Evolutionary conservation across 35 echinoderm and acorn worm species (phyloP).

Genomic region (Chiridota heheva): DNA sequence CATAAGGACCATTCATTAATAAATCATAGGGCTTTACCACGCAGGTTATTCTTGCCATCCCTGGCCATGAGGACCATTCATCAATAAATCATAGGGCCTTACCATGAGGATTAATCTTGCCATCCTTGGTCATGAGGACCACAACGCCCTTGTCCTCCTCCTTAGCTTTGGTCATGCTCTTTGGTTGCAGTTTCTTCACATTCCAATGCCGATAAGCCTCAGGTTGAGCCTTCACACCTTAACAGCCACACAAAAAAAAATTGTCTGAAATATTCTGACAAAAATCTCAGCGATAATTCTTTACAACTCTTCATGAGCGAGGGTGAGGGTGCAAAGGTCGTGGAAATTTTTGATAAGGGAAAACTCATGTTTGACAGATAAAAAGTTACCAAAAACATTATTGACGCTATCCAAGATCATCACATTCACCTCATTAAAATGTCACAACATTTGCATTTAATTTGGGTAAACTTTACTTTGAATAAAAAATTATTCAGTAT

Average conservation of each 20-base stretch:
- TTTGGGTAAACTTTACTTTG: too few relatives aligned
- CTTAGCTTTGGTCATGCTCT: slow-evolving; percentile 79
- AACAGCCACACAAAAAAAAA: neutral
- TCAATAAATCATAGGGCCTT: slow-evolving; percentile 22
- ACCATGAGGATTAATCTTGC: slow-evolving; percentile 86
- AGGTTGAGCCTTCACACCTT: slow-evolving; percentile 89
- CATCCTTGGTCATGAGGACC: slow-evolving; percentile 86
- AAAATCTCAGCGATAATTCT: neutral
- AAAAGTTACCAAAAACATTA: too few relatives aligned
- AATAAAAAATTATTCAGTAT: too few relatives aligned
- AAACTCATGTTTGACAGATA: too few relatives aligned
- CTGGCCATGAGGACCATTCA: slow-evolving; percentile 53
- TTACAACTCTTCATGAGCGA: neutral
- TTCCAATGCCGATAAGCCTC: slow-evolving; percentile 81
- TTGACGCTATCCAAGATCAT: too few relatives aligned
- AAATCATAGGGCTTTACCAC: too few relatives aligned
- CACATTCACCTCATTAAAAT: too few relatives aligned
- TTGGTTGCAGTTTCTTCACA: slow-evolving; percentile 76
- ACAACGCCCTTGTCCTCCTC: slow-evolving; percentile 84
- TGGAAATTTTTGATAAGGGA: too few relatives aligned
- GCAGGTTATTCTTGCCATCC: slow-evolving; percentile 78
- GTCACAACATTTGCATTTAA: too few relatives aligned
- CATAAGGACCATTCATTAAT: too few relatives aligned
- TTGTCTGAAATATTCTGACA: neutral
- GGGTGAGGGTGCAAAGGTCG: neutral